These are phyloP conservation scores for Catocala fraxini DNA, from an alignment of 2,888 invertebrate genomes.

Conservation along the genomic window DNA sequence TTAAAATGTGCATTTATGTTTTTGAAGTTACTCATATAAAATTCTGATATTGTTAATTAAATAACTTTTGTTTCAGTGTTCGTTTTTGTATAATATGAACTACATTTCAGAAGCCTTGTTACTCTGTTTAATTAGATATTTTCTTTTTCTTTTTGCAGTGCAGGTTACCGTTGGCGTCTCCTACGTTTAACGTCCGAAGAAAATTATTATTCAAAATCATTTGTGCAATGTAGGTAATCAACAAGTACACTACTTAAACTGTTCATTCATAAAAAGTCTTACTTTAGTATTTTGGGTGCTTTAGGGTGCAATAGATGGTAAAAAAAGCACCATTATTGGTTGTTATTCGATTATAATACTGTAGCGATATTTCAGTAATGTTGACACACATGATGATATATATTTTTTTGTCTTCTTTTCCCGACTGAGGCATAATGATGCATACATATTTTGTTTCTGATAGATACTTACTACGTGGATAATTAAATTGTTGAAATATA, in stretches of 20 bases:
- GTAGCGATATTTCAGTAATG: no score
- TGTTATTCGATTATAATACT: no score
- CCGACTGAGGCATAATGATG: constrained; percentile 81
- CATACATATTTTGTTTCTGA: constrained; percentile 51
- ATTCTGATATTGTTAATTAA: background rate
- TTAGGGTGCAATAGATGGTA: no score
- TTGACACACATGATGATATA: constrained; percentile 43
- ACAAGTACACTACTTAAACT: background rate
- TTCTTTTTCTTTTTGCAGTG: constrained; percentile 32
- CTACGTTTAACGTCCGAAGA: constrained; percentile 16
- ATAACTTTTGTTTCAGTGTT: constrained; percentile 15
- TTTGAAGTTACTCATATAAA: no score
- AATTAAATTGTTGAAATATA: background rate
- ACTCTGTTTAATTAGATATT: no score
- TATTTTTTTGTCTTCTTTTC: constrained; percentile 82
- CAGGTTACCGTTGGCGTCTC: constrained; percentile 11
- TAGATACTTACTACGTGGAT: background rate
- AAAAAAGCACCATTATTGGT: no score
- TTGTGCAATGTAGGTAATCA: constrained; percentile 26
- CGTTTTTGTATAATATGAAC: no score
- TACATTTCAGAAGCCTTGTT: no score
- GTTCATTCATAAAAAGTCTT: no score
- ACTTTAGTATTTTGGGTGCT: no score
- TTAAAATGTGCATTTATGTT: background rate
- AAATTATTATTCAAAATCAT: constrained; percentile 5